Evolutionary conservation across 35 echinoderm and acorn worm species (phyloP), one percentile per base, ranked within the genome.

Genomic region (Diadema setosum): DNA sequence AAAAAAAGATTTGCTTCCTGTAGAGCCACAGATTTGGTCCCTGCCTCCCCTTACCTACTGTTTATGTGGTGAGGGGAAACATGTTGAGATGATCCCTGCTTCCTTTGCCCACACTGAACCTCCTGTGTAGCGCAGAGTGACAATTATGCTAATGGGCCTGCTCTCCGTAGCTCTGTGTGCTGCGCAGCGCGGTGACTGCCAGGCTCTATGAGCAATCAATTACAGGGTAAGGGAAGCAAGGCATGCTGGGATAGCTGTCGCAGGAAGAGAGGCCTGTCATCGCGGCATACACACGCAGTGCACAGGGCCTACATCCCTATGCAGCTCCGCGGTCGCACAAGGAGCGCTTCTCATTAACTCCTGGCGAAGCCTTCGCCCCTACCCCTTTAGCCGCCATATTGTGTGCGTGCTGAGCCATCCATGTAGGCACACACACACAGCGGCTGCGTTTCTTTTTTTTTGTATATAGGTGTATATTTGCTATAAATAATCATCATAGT

Each of bases 171-270:
- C 63, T 67, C 4, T 35, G 35, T 78, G 73, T 36, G 73, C 73
- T 78, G 73, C 73, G 33, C 73, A 67, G 29, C 24, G 1, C 73
- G 25, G 73, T n/a, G n/a, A n/a, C n/a, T n/a, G n/a, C n/a, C n/a
- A 33, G 14, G 40, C 73, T 36, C 67, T 34, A 78, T 78, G 73
- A 78, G 73, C 73, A 78, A 78, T 78, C 73, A 78, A 78, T 78
- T 78, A 78, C 73, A 33, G 33, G 73, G 40, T 21, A 35, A n/a
- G 73, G 73, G 73, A 78, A 78, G 73, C 12, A 29, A 78, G 73
- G 73, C 37, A 36, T 21, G 20, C 36, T 18, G 44, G 73, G 40
- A 41, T 42, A 44, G 44, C 63, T 67, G 63, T 34, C 12, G 30
- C 44, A 78, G 33, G n/a, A 44, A n/a, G 73, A 36, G 73, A 44